Percentiles rank a stretch among this genome's conserved stretches.
Conservation (phyloP, 2,113 vertebrate species). For the Sterna hirundo region DNA sequence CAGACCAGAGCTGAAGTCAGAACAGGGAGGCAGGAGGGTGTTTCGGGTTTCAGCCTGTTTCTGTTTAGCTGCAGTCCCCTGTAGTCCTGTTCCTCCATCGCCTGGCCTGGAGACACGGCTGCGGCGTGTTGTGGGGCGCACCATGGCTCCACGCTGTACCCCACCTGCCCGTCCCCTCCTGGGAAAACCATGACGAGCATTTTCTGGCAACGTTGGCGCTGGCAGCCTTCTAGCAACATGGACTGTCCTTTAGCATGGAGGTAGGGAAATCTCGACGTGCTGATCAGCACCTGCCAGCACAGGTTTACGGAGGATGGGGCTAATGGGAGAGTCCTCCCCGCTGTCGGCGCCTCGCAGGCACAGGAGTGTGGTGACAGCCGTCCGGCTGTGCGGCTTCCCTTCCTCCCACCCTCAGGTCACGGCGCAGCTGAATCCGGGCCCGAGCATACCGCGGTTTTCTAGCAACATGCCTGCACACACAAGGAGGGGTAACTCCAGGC, state of each 20-base stretch:
- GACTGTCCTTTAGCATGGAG: not conserved
- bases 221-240: not conserved
- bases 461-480: not conserved
- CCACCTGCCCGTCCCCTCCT: not conserved
- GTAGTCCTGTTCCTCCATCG: not conserved
- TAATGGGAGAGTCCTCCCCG: not conserved
- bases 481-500: not conserved
- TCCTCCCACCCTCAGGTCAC: not conserved
- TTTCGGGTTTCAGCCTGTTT: not conserved
- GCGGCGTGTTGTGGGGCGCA: accelerated
- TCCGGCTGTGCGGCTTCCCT: not conserved
- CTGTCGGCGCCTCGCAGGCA: not conserved
- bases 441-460: not conserved
- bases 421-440: not conserved
- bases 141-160: not conserved
- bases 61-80: not conserved
- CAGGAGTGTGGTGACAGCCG: not conserved
- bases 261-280: not conserved
- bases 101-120: not conserved
- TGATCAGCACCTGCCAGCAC: not conserved
- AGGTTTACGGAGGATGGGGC: not conserved
- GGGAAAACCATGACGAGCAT: not conserved
- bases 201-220: not conserved
- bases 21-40: not conserved
- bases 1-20: not conserved